These are phyloP conservation scores for Syndactyla subalaris DNA, from an alignment of 2,797 vertebrate species.

Conservation along the genomic window DNA sequence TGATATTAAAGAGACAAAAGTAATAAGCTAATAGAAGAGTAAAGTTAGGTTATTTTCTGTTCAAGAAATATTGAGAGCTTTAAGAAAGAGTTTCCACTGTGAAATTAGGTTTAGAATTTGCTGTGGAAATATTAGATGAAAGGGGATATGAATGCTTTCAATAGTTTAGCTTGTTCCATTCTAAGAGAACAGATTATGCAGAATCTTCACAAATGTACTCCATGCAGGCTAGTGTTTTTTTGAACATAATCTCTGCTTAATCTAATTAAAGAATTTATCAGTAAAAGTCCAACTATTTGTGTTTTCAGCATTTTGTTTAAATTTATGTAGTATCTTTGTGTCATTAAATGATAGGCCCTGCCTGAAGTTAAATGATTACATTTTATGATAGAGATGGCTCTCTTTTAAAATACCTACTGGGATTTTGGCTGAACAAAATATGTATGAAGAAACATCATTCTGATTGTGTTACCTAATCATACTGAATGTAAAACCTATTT, in stretches of 20 bases:
- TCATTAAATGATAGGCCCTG: background rate
- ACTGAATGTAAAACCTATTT: background rate
- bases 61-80: background rate
- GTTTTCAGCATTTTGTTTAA: background rate
- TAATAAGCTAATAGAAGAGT: background rate
- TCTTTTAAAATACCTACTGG: background rate
- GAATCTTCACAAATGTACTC: background rate
- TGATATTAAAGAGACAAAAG: background rate
- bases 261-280: background rate
- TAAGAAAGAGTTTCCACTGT: conserved; percentile 33
- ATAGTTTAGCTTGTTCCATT: background rate
- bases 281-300: background rate
- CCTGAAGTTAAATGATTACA: background rate
- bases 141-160: background rate
- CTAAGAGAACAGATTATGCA: background rate
- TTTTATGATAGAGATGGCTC: background rate
- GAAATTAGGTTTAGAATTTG: conserved; percentile 12
- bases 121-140: background rate
- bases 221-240: background rate
- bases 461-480: background rate
- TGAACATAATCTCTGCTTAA: background rate
- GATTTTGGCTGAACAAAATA: background rate
- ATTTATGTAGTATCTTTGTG: background rate
- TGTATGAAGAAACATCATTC: background rate
- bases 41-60: background rate